A percentile compares a stretch with the other conserved stretches of the same genome.
phyloP scores from a whole-genome alignment of 2,888 invertebrate genomes.

The Norana najaformis region DNA sequence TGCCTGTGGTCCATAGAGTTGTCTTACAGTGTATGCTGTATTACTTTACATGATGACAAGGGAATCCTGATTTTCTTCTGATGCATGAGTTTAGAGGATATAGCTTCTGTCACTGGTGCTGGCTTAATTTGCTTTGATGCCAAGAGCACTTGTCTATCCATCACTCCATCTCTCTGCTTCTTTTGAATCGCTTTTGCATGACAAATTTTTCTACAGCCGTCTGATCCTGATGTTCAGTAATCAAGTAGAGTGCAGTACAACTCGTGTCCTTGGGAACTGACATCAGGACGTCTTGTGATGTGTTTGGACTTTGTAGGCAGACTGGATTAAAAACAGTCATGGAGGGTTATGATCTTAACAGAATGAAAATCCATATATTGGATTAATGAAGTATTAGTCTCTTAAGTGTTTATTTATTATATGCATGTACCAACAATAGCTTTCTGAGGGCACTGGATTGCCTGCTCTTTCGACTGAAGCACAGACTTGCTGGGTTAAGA shows the following conservation, averaged over 20 bases:
- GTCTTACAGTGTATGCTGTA: neutral
- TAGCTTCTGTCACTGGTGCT: neutral
- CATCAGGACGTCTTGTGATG: neutral
- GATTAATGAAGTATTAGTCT: too few relatives aligned
- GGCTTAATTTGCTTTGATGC: neutral
- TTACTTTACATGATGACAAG: neutral
- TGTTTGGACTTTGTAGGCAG: neutral
- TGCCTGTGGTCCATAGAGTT: neutral
- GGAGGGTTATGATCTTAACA: neutral
- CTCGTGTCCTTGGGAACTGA: neutral
- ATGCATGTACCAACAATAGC: too few relatives aligned
- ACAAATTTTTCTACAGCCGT: neutral
- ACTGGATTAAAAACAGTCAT: neutral
- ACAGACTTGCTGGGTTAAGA: too few relatives aligned
- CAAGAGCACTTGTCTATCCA: neutral
- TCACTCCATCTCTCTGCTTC: neutral
- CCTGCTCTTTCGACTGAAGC: too few relatives aligned
- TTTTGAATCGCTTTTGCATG: neutral
- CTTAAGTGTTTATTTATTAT: too few relatives aligned
- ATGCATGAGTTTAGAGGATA: neutral
- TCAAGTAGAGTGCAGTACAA: neutral
- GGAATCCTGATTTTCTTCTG: neutral
- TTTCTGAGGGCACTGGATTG: too few relatives aligned
- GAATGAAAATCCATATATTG: too few relatives aligned
- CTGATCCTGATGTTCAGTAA: neutral